Conservation (phyloP, 2,113 vertebrate genomes). For the Ailuropoda melanoleuca region DNA sequence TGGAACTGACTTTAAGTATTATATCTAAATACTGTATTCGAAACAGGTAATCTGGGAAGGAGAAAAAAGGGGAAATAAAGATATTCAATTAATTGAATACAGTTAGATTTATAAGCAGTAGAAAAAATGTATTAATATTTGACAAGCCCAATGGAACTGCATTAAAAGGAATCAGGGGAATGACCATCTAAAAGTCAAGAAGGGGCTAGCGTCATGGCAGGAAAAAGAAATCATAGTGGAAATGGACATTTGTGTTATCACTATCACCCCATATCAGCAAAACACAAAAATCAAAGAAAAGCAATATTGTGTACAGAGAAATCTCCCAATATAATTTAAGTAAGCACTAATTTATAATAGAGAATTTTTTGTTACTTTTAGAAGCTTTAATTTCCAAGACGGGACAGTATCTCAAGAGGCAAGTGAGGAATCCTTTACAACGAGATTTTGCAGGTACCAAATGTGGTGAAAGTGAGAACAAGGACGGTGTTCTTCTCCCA, state of each 20-base stretch:
- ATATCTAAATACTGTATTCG: not conserved
- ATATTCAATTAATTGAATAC: not conserved
- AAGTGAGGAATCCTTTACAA: not conserved
- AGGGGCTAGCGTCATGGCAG: not conserved
- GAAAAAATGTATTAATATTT: not conserved
- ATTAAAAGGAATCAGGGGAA: not conserved
- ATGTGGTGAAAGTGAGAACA: not conserved
- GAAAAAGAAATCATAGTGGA: not conserved
- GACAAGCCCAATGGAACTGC: not conserved
- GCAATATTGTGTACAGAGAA: not conserved
- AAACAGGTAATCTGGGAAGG: not conserved
- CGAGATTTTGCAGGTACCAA: not conserved
- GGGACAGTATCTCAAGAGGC: not conserved
- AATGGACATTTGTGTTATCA: not conserved
- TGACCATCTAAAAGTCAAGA: not conserved
- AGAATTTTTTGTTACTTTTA: not conserved
- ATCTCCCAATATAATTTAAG: not conserved
- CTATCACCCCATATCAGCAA: not conserved
- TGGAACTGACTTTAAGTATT: not conserved
- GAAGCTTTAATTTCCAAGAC: not conserved
- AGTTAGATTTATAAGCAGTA: not conserved
- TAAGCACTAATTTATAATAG: not conserved
- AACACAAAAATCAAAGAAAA: not conserved
- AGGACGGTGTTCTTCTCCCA: accelerated
- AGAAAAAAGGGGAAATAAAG: not conserved